Evolutionary conservation across 2,888 invertebrate species (phyloP).

Genomic region (Lasioglossum leucozonium): DNA sequence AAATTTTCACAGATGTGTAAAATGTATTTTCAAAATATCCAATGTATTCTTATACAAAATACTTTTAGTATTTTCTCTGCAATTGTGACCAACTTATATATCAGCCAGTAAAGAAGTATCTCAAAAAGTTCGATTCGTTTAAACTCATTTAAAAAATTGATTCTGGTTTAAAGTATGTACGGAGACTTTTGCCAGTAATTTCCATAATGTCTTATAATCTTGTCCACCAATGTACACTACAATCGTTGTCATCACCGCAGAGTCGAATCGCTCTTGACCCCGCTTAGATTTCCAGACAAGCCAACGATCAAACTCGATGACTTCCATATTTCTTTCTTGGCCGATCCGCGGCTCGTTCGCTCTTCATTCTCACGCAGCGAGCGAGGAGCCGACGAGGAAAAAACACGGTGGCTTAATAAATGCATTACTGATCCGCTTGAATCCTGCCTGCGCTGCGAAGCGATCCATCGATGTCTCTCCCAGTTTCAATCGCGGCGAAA

Average conservation of each 20-base stretch:
- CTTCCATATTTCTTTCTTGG: neutral
- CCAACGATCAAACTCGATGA: slow-evolving; percentile 10
- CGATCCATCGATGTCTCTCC: slow-evolving; percentile 44
- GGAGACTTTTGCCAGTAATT: neutral
- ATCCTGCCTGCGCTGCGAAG: slow-evolving; percentile 10
- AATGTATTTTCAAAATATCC: no score
- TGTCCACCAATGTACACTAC: neutral
- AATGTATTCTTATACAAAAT: no score
- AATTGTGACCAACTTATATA: no score
- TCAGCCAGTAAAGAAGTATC: no score
- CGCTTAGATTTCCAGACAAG: neutral
- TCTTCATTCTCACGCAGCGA: slow-evolving; percentile 18
- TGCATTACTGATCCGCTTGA: slow-evolving; percentile 17
- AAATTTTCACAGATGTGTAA: no score
- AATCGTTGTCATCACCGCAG: neutral
- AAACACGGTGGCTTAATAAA: neutral
- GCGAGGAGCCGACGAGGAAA: neutral
- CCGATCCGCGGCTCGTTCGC: neutral
- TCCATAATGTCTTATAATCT: neutral
- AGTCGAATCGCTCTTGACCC: neutral
- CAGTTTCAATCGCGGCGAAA: slow-evolving; percentile 35
- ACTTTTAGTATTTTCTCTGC: no score
- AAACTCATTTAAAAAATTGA: no score
- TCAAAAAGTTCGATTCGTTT: no score
- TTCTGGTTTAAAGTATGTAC: no score